phyloP scores from a whole-genome alignment of 1,140 invertebrate genomes.

The Paraescarpia echinospica region DNA sequence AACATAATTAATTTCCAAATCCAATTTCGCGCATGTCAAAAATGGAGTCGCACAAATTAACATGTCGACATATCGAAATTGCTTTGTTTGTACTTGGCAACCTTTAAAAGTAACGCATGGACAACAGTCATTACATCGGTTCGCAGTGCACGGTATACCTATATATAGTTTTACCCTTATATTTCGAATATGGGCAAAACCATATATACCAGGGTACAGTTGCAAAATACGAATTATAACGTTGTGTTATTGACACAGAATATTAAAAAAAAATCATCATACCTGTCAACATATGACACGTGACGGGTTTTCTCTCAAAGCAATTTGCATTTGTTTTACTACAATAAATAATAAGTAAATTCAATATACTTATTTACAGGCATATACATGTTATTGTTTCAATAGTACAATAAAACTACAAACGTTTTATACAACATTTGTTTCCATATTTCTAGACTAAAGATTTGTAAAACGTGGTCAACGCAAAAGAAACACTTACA shows the following conservation, averaged over 20 bases:
- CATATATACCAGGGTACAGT: neutral
- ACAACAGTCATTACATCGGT: neutral
- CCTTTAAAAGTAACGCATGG: neutral
- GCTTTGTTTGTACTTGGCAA: neutral
- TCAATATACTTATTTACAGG: too few relatives aligned
- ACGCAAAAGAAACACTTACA: too few relatives aligned
- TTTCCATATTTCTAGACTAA: too few relatives aligned
- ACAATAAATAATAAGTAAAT: neutral
- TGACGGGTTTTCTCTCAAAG: neutral
- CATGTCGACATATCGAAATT: neutral
- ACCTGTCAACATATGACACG: neutral
- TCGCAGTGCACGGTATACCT: neutral
- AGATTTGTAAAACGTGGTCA: too few relatives aligned
- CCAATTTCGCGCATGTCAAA: neutral
- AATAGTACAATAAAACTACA: too few relatives aligned
- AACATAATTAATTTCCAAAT: neutral
- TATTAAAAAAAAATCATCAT: neutral
- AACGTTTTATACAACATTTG: too few relatives aligned
- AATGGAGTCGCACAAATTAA: neutral
- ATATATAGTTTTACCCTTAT: too few relatives aligned
- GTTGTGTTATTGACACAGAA: neutral
- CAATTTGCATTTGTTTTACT: neutral
- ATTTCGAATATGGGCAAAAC: neutral
- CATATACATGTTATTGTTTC: too few relatives aligned
- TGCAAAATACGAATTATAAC: neutral